These are phyloP conservation scores for Nicator chloris DNA, from an alignment of 2,113 vertebrate species.

Conservation along the genomic window DNA sequence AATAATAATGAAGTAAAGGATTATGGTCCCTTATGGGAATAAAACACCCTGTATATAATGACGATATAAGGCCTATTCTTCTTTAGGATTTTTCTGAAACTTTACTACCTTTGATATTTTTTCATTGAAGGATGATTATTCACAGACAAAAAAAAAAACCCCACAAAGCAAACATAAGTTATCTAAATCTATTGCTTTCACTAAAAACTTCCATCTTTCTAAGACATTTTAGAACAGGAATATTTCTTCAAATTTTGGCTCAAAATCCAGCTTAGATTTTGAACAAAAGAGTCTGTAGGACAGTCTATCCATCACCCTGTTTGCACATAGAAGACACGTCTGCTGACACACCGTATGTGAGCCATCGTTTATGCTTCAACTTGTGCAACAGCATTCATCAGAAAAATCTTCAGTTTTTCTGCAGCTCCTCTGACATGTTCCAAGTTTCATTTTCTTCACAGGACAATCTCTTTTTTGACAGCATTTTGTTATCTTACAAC, in stretches of 20 bases:
- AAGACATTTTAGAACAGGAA: neutral
- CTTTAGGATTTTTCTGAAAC: neutral
- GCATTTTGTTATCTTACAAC: neutral
- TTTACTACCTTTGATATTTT: neutral
- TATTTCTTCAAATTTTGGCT: constrained; percentile 28
- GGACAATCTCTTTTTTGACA: neutral
- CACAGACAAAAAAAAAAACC: neutral
- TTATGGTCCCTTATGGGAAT: neutral
- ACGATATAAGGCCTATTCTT: neutral
- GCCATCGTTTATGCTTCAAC: neutral
- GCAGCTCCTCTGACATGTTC: neutral
- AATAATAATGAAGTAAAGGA: neutral
- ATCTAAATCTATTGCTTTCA: neutral
- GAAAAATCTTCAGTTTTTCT: neutral
- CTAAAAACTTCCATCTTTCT: neutral
- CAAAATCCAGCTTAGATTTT: neutral
- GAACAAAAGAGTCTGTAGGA: neutral
- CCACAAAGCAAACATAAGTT: neutral
- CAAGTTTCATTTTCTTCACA: neutral
- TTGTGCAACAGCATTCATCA: neutral
- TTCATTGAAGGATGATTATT: neutral
- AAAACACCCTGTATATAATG: neutral
- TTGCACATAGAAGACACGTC: neutral
- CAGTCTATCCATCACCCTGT: neutral
- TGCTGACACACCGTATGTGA: neutral